These are phyloP conservation scores for Lobophora halterata DNA, from an alignment of 2,888 invertebrate genomes.

Conservation along the genomic window DNA sequence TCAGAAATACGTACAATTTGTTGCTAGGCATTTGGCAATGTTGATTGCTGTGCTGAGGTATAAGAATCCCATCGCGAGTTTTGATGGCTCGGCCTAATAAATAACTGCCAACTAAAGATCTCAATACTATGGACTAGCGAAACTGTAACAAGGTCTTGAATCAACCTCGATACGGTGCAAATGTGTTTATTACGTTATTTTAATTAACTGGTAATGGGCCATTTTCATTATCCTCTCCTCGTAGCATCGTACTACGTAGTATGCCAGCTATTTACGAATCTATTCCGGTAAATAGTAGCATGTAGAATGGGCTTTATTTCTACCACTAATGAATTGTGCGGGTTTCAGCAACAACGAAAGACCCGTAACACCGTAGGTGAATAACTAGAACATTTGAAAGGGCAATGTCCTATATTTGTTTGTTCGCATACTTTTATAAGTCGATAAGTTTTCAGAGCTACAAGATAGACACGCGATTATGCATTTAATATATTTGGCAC, in stretches of 20 bases:
- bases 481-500: conserved; percentile 1
- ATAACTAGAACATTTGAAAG: conserved; percentile 9
- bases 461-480: conserved; percentile 6
- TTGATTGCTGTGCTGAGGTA: conserved; percentile 1
- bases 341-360: too few relatives aligned
- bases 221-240: conserved; percentile 4
- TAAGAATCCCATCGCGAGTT: neutral
- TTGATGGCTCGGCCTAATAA: conserved; percentile 5
- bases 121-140: neutral
- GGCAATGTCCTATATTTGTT: conserved; percentile 4
- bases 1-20: too few relatives aligned
- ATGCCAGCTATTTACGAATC: too few relatives aligned
- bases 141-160: conserved; percentile 14
- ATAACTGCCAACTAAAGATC: conserved; percentile 31
- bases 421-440: too few relatives aligned
- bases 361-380: too few relatives aligned
- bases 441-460: conserved; percentile 3
- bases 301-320: too few relatives aligned
- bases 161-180: conserved; percentile 14
- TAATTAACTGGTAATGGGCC: conserved; percentile 9
- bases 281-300: too few relatives aligned
- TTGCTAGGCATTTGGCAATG: conserved; percentile 4
- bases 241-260: neutral
- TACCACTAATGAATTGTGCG: too few relatives aligned
- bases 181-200: conserved; percentile 7